Evolutionary conservation across 2,888 invertebrate species (phyloP).

Genomic region (Desoria tigrina): DNA sequence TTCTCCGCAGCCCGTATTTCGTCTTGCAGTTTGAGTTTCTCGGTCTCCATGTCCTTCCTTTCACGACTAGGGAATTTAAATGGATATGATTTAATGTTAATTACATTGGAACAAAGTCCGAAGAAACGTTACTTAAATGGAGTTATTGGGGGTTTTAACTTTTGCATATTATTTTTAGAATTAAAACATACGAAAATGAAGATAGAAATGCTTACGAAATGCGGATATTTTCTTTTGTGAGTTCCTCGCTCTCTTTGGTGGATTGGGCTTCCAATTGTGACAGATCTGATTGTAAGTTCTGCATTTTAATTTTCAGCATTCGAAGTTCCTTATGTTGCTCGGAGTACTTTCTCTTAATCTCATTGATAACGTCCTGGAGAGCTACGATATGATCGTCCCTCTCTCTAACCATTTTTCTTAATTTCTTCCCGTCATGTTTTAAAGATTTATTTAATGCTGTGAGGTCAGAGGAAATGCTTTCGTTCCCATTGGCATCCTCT

Average conservation of each 20-base stretch:
- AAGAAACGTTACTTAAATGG: not conserved
- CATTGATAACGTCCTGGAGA: not conserved
- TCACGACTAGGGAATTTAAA: constrained; percentile 21
- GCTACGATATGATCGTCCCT: constrained; percentile 3
- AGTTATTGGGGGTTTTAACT: not conserved
- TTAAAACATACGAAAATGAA: too few species aligned
- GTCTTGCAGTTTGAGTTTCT: constrained; percentile 25
- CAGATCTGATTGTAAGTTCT: not conserved
- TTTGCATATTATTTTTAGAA: not conserved
- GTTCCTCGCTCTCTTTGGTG: not conserved
- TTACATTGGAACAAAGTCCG: not conserved
- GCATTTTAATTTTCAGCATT: not conserved
- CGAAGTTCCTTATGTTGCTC: constrained; percentile 3
- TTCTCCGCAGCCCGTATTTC: constrained; percentile 20
- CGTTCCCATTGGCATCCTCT: too few species aligned
- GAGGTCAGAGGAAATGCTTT: too few species aligned
- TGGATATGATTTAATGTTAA: constrained; percentile 28
- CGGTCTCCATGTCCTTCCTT: constrained; percentile 27
- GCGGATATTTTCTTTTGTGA: not conserved
- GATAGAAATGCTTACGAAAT: not conserved
- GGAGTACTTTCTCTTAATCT: not conserved
- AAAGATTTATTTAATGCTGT: not conserved
- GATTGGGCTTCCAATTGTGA: not conserved
- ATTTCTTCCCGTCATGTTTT: not conserved
- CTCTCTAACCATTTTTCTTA: constrained; percentile 4